These are phyloP conservation scores for Erebia ligea DNA, from an alignment of 2,888 invertebrate species.

Conservation along the genomic window DNA sequence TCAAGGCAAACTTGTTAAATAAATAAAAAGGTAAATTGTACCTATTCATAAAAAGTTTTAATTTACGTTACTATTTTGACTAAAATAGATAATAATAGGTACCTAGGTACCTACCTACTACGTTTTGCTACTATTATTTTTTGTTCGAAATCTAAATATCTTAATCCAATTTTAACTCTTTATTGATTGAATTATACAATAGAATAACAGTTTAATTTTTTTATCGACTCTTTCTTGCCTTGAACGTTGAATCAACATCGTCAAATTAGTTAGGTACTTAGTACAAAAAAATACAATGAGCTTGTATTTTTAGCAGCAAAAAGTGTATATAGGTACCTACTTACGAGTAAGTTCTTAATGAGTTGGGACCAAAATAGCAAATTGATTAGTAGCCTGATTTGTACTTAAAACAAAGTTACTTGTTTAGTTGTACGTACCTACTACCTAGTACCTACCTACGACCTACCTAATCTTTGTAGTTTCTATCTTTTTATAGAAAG, in stretches of 20 bases:
- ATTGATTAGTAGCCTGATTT: slow-evolving; percentile 4
- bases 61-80: not conserved
- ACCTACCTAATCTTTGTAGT: too few relatives aligned
- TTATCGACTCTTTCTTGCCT: not conserved
- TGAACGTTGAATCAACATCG: slow-evolving; percentile 8
- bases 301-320: slow-evolving; percentile 4
- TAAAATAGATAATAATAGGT: not conserved
- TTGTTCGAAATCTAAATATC: slow-evolving; percentile 11
- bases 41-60: not conserved
- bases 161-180: slow-evolving; percentile 13
- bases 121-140: not conserved
- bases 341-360: slow-evolving; percentile 16
- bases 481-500: too few relatives aligned
- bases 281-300: slow-evolving; percentile 14
- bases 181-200: slow-evolving; percentile 4
- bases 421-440: not conserved
- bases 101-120: too few relatives aligned
- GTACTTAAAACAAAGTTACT: not conserved
- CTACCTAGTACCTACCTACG: too few relatives aligned
- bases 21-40: not conserved
- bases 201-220: slow-evolving; percentile 2
- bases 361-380: slow-evolving; percentile 10
- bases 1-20: not conserved
- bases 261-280: slow-evolving; percentile 14
- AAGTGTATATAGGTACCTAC: not conserved